phyloP scores from a whole-genome alignment of 2,113 vertebrate genomes.

The Marmota monax region DNA sequence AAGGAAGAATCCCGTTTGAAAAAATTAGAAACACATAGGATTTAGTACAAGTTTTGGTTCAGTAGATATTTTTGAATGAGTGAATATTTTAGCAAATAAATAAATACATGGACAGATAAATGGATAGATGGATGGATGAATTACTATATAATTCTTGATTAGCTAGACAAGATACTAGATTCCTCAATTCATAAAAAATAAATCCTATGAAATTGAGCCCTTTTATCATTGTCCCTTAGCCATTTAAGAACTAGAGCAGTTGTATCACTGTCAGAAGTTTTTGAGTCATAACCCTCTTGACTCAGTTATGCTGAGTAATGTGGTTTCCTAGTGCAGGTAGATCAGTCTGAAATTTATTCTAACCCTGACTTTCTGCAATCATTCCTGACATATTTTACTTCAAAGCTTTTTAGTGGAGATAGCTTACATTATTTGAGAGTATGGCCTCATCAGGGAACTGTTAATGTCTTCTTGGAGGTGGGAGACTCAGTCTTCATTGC shows the following conservation, averaged over 20 bases:
- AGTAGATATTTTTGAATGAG: neutral
- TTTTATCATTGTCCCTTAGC: neutral
- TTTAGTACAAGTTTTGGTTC: constrained; percentile 1
- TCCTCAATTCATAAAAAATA: constrained; percentile 10
- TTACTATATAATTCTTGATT: neutral
- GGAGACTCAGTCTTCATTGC: no score
- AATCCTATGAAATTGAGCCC: neutral
- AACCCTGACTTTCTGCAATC: no score
- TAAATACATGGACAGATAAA: neutral
- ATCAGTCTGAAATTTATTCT: no score
- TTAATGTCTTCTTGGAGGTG: no score
- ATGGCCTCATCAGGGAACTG: no score
- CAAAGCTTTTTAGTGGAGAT: no score
- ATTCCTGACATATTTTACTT: no score
- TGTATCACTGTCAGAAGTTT: neutral
- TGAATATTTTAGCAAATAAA: neutral
- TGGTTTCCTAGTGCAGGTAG: neutral
- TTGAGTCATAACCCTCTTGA: neutral
- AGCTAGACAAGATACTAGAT: neutral
- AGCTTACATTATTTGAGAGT: no score
- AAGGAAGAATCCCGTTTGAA: neutral
- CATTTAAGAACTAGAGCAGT: neutral
- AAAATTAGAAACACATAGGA: neutral
- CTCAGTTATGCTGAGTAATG: neutral
- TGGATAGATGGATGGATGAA: neutral